Evolutionary conservation across 1,140 invertebrate species (phyloP), one percentile per base, ranked within the genome.

Genomic region (Scaptodrosophila lebanonensis): DNA sequence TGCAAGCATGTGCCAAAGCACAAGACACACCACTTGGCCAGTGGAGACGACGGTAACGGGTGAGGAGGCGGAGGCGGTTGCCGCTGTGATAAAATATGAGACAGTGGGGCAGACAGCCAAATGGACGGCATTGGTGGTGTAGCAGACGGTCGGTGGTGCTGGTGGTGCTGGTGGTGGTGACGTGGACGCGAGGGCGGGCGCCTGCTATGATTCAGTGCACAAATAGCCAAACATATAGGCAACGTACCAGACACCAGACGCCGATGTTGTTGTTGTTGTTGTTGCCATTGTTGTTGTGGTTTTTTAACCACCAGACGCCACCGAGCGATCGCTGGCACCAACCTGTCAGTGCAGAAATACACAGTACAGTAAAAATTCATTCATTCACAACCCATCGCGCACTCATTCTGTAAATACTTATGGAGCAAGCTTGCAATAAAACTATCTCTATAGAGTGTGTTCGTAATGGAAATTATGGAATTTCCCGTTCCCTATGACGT

Each of bases 71-170:
- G 18, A 57, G 51, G 47, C 57, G 39, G 45, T 47, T 40, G 66
- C 63, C 52, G 54, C 66, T 70, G 70, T 67, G 75, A 82, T 82
- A 82, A 82, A 82, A 82, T 82, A 82, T 82, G 75, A 82, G 75
- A 82, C 75, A 83, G 57, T 82, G 75, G 70, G 75, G 76, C 75
- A 83, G 76, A 82, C 75, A 83, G 75, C 61, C 75, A 63, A 57
- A 72, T 69, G 62, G 57, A 47, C 60, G 43, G 61, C 22, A 38
- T 44, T 15, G 56, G 52, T 22, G 32, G 18, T 29, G 50, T n/a
- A 32, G 11, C 30, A 29, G 6, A n/a, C n/a, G n/a, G n/a, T n/a
- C n/a, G n/a, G n/a, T n/a, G n/a, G n/a, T n/a, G n/a, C n/a, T n/a
- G n/a, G n/a, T n/a, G n/a, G n/a, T n/a, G n/a, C n/a, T 6, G 35